A percentile compares a stretch with the other conserved stretches of the same genome.
Conservation (phyloP, 2,888 invertebrate genomes). For the Calliopum simillimum region DNA sequence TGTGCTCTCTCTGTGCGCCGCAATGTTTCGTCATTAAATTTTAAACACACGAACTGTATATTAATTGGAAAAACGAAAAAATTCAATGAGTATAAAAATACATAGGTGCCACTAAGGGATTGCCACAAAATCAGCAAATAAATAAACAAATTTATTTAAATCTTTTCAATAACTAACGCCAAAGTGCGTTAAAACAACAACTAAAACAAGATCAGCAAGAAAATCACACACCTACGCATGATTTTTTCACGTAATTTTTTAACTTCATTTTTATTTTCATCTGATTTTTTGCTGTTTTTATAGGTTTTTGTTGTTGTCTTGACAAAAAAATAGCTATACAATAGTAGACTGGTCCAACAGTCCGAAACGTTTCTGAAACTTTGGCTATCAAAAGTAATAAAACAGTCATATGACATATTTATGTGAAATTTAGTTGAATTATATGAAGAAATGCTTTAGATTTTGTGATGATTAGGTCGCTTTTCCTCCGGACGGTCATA, state of each 20-base stretch:
- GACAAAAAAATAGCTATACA: too few species aligned
- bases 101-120: too few species aligned
- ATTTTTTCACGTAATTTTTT: constrained; percentile 27
- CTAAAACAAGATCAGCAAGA: constrained; percentile 2
- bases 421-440: too few species aligned
- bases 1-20: not conserved
- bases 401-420: too few species aligned
- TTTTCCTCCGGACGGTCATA: too few species aligned
- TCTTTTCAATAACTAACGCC: constrained; percentile 7
- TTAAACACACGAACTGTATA: constrained; percentile 14
- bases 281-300: too few species aligned
- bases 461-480: too few species aligned
- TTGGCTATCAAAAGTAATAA: too few species aligned
- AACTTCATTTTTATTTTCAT: constrained; percentile 7
- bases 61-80: constrained; percentile 8
- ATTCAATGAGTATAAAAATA: not conserved
- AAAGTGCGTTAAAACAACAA: not conserved
- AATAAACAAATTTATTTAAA: constrained; percentile 2
- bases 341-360: too few species aligned
- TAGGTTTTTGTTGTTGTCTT: too few species aligned
- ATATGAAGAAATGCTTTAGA: too few species aligned
- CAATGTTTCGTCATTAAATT: constrained; percentile 39
- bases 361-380: too few species aligned
- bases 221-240: constrained; percentile 21
- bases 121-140: constrained; percentile 11